Base-by-base conservation (phyloP, 2,113 vertebrate species). In the Leptobrachium ailaonicum region DNA sequence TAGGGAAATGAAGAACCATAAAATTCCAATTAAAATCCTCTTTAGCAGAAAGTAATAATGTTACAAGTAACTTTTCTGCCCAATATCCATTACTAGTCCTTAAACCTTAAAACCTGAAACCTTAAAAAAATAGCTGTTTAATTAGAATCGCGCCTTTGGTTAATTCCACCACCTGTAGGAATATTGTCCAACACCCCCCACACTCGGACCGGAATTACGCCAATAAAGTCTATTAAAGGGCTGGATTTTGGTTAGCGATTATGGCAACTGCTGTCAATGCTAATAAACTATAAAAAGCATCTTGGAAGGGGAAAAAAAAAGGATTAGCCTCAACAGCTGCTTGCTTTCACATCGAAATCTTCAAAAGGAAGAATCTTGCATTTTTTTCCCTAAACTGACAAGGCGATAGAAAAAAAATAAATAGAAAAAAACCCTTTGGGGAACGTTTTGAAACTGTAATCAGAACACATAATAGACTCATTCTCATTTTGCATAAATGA, bases 401-500 rank as follows among this genome's bases (percentile, higher is more conserved):
- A 47, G 64, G 53, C 71, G 14, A 47, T 58, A 69, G 47, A 6
- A 66, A 66, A 66, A 67, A 84, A 72, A 72, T 54, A 56, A 69
- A 41, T 5, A 66, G 54, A 66, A 67, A 84, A 72, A 72, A 72
- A 56, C 32, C 8, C 14, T 58, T 67, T 71, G 82, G 6, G 76
- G 84, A 83, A 86, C n/a, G 79, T 53, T 76, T 20, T 87, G 67
- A 69, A 85, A 83, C 66, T 84, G 41, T 83, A 88, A 86, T 85
- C 77, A 88, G 81, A 83, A 88, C 84, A 82, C 81, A 83, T 50
- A 82, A 71, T 71, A 40, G 50, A 60, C 70, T 71, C 71, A 53
- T 79, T 82, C 44, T 83, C 79, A 72, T 83, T 88, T 83, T 89
- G 83, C 80, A 70, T 83, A 87, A 80, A 67, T 79, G 86, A 84